A percentile compares a stretch with the other conserved stretches of the same genome.
Evolutionary conservation across 2,113 vertebrate genomes (phyloP).

Genomic region (Ammodytes marinus): DNA sequence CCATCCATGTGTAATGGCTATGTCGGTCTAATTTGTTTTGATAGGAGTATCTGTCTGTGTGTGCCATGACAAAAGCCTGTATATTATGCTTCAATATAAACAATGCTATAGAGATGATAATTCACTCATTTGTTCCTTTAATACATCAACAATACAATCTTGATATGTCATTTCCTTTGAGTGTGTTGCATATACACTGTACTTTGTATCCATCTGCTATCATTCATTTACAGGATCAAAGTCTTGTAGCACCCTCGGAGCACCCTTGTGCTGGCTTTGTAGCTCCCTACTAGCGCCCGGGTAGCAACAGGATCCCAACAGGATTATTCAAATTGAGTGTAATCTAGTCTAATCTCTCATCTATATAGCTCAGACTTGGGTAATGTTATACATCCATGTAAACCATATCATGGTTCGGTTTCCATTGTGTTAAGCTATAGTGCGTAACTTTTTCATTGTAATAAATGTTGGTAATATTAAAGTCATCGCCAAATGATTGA

Average conservation of each 20-base stretch:
- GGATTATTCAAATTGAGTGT: conserved; percentile 53
- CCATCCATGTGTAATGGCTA: neutral
- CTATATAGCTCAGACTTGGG: conserved; percentile 19
- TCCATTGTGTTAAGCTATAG: conserved; percentile 17
- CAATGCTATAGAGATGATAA: neutral
- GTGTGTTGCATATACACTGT: neutral
- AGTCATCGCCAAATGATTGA: no score
- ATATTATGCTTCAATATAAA: neutral
- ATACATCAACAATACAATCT: neutral
- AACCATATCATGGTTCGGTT: conserved; percentile 35
- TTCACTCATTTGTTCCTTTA: neutral
- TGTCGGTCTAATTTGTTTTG: neutral
- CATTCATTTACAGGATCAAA: neutral
- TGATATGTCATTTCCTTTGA: neutral
- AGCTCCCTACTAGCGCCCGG: neutral
- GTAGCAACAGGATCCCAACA: neutral
- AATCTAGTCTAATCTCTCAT: conserved; percentile 56
- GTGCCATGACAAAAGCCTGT: neutral
- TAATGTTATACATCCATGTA: conserved; percentile 31
- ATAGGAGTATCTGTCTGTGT: neutral
- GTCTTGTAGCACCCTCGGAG: neutral
- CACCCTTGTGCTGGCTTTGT: neutral
- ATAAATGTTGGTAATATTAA: no score
- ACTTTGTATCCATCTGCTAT: neutral
- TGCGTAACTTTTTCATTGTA: no score